Evolutionary conservation across 2,888 invertebrate genomes (phyloP).

Genomic region (Catocala nupta): DNA sequence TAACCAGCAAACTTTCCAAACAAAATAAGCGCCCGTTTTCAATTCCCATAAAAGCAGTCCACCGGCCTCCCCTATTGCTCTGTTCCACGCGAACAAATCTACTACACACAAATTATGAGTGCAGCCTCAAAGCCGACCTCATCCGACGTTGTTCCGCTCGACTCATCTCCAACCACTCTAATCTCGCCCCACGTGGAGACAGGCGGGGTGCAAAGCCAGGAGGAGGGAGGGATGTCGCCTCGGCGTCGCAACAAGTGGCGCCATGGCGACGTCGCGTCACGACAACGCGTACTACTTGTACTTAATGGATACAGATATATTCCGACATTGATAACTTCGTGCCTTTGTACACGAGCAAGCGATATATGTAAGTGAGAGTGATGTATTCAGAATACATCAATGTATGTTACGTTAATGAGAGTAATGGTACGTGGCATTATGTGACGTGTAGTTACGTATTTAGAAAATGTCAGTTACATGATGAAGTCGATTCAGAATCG

Average conservation of each 20-base stretch:
- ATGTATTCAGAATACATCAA: too few relatives aligned
- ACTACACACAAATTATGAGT: conserved; percentile 24
- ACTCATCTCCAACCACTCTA: conserved; percentile 38
- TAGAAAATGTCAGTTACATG: too few relatives aligned
- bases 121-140: conserved; percentile 31
- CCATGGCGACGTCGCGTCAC: conserved; percentile 48
- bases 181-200: conserved; percentile 27
- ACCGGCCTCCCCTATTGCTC: conserved; percentile 5
- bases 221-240: conserved; percentile 17
- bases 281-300: neutral
- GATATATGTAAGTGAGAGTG: too few relatives aligned
- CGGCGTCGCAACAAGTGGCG: conserved; percentile 78
- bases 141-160: conserved; percentile 29
- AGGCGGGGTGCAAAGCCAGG: neutral
- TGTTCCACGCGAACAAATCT: conserved; percentile 23
- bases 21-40: conserved; percentile 2
- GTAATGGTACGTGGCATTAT: too few relatives aligned
- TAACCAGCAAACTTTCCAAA: too few relatives aligned
- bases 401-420: too few relatives aligned
- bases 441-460: too few relatives aligned
- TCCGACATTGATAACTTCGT: conserved; percentile 4
- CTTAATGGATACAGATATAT: conserved; percentile 20
- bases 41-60: conserved; percentile 8
- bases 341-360: too few relatives aligned
- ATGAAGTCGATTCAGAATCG: too few relatives aligned